Conservation (phyloP, 35 echinoderm and acorn worm genomes). For the Stichopus chloronotus region DNA sequence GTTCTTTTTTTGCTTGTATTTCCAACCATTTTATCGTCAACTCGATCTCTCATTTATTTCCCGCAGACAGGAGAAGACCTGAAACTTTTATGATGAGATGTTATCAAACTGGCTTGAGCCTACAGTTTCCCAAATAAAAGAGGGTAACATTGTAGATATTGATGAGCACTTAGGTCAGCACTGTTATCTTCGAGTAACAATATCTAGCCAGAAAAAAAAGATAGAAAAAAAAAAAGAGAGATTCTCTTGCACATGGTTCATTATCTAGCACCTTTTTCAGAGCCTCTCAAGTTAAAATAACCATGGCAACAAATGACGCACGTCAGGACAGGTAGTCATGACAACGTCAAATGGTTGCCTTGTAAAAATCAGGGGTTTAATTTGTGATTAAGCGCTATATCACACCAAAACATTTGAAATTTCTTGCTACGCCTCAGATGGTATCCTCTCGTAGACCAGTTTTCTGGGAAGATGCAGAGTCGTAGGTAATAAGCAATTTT, state of each 20-base stretch:
- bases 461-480: background rate
- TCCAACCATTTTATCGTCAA: background rate
- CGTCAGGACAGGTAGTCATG: conserved; percentile 6
- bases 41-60: background rate
- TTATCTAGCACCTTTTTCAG: conserved; percentile 35
- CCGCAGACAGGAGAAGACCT: background rate
- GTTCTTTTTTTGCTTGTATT: background rate
- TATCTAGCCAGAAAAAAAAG: background rate
- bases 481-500: too few species aligned
- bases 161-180: background rate
- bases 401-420: conserved; percentile 6
- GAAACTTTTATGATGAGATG: background rate
- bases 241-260: conserved; percentile 14
- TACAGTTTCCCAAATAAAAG: background rate
- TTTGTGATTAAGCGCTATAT: conserved; percentile 40
- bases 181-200: background rate
- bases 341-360: conserved; percentile 38
- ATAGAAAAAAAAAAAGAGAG: background rate
- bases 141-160: background rate
- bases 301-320: conserved; percentile 52
- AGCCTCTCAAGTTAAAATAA: conserved; percentile 45
- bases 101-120: background rate
- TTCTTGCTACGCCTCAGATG: background rate
- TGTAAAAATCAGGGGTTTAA: conserved; percentile 49
- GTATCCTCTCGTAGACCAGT: background rate